phyloP scores from a whole-genome alignment of 2,797 vertebrate genomes.

The Telmatherina bonti region DNA sequence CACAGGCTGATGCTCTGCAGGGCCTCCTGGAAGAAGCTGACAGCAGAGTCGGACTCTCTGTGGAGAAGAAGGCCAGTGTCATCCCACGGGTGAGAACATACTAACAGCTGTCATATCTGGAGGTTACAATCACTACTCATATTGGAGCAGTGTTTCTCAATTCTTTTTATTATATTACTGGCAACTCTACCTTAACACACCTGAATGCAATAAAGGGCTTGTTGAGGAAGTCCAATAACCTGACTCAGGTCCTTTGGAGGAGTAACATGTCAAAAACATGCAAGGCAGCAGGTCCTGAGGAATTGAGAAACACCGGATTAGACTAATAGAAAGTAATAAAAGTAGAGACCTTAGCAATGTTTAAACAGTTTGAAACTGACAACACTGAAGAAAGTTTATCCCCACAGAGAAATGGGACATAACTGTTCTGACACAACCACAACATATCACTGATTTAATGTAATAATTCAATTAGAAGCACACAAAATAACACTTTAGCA shows the following conservation, averaged over 20 bases:
- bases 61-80: conserved; percentile 85
- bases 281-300: too few relatives aligned
- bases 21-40: conserved; percentile 71
- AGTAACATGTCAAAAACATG: too few relatives aligned
- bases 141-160: background rate
- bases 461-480: background rate
- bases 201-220: too few relatives aligned
- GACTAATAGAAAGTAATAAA: too few relatives aligned
- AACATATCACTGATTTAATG: background rate
- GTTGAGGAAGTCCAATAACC: too few relatives aligned
- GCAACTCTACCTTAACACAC: too few relatives aligned
- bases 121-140: background rate
- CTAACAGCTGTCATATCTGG: conserved; percentile 25
- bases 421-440: background rate
- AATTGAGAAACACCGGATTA: too few relatives aligned
- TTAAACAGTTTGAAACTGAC: background rate
- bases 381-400: background rate
- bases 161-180: too few relatives aligned
- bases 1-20: conserved; percentile 79
- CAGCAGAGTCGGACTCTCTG: conserved; percentile 58
- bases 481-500: background rate
- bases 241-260: too few relatives aligned
- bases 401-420: background rate
- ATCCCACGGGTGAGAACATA: conserved; percentile 81
- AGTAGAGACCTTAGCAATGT: background rate